These are phyloP conservation scores for Xenopus petersii DNA, from an alignment of 2,797 vertebrate genomes.

Conservation along the genomic window DNA sequence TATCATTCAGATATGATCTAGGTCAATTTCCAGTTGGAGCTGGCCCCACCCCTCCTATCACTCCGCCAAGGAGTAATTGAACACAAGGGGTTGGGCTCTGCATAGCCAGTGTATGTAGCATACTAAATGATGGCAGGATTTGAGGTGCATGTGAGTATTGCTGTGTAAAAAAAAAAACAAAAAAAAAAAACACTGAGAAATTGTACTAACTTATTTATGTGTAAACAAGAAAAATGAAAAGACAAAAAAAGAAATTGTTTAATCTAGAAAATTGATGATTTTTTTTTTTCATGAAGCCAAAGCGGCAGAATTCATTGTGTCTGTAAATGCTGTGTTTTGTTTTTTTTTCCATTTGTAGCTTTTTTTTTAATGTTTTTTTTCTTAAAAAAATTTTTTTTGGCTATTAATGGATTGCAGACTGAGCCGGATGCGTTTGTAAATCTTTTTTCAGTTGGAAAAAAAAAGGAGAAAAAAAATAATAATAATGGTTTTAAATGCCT, in stretches of 20 bases:
- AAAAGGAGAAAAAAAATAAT: background rate
- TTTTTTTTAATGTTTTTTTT: constrained; percentile 39
- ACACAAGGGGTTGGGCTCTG: constrained; percentile 24
- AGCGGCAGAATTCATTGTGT: constrained; percentile 52
- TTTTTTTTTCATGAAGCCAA: constrained; percentile 82
- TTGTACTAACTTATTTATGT: constrained; percentile 99
- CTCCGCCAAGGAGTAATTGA: too few relatives aligned
- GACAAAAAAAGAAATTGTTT: constrained; percentile 65
- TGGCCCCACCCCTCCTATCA: background rate
- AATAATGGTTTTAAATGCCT: constrained; percentile 12
- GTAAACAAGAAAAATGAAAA: constrained; percentile 38
- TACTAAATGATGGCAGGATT: constrained; percentile 24
- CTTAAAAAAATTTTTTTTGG: constrained; percentile 61
- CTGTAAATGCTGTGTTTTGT: constrained; percentile 73
- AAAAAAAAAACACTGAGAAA: constrained; percentile 90
- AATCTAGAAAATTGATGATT: constrained; percentile 81
- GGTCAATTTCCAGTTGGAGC: constrained; percentile 21
- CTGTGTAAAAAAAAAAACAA: constrained; percentile 93
- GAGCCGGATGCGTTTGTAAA: constrained; percentile 79
- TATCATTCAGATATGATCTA: constrained; percentile 14
- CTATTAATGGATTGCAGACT: constrained; percentile 90
- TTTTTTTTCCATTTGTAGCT: constrained; percentile 45
- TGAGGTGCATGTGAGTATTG: constrained; percentile 74
- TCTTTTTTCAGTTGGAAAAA: background rate
- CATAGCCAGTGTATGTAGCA: constrained; percentile 65